Percentiles rank a stretch among this genome's conserved stretches.
Conservation (phyloP, 1,140 invertebrate genomes). For the Medauroidea extradentata region DNA sequence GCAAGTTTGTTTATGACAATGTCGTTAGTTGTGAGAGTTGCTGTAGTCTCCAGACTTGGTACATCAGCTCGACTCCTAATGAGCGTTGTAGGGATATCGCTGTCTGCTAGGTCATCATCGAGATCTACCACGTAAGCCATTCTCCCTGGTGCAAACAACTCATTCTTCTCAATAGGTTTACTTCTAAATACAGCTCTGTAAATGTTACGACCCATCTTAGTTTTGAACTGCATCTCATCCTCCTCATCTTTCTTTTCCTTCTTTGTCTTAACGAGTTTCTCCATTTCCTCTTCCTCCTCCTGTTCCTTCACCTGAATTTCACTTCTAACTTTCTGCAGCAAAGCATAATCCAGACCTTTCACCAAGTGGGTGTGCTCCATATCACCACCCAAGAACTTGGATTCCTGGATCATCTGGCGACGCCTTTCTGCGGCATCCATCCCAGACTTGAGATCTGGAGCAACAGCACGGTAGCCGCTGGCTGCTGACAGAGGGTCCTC, state of each 20-base stretch:
- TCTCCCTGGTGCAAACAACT: conserved; percentile 86
- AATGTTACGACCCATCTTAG: conserved; percentile 69
- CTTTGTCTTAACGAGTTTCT: conserved; percentile 54
- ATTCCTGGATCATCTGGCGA: conserved; percentile 96
- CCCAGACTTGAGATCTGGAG: conserved; percentile 88
- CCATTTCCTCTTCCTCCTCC: conserved; percentile 82
- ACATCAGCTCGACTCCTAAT: conserved; percentile 94
- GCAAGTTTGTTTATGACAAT: conserved; percentile 96
- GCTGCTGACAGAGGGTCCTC: conserved; percentile 83
- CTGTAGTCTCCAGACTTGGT: conserved; percentile 69
- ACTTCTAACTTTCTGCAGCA: conserved; percentile 86
- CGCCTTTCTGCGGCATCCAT: conserved; percentile 94
- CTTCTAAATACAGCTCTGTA: conserved; percentile 58
- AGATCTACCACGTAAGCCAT: conserved; percentile 99
- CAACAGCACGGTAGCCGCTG: conserved; percentile 91
- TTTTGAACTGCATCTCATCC: conserved; percentile 78
- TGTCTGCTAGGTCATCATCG: conserved; percentile 83
- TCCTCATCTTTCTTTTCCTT: conserved; percentile 59
- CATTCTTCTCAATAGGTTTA: conserved; percentile 76
- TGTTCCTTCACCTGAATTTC: conserved; percentile 76
- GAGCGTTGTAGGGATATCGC: conserved; percentile 93
- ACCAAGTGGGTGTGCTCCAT: conserved; percentile 99
- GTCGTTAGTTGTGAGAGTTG: conserved; percentile 88
- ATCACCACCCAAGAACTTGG: conserved; percentile 99
- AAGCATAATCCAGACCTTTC: conserved; percentile 97